Evolutionary conservation across 2,113 vertebrate species (phyloP), one percentile per base, ranked within the genome.

Genomic region (Ophiodon elongatus): DNA sequence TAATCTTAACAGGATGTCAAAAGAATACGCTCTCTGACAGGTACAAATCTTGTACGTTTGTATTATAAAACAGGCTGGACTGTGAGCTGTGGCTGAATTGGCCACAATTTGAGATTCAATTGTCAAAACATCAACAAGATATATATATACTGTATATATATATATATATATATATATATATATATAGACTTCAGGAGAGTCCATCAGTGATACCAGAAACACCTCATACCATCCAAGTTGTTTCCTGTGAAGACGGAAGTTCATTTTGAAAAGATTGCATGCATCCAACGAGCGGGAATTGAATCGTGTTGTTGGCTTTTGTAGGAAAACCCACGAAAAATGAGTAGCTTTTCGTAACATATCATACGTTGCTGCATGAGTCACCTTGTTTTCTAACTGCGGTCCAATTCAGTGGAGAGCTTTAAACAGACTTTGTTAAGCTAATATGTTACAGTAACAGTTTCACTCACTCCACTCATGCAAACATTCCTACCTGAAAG

Each of bases 21-120:
- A 74, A 57, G 33, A 59, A 79, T 41, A 56, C 25, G 54, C 33
- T 13, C 27, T 74, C 10, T 78, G 84, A 84, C 84, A 84, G 64
- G n/a, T 70, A 45, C 57, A 69, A 37, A 65, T 77, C 29, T 70
- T 68, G n/a, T 56, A 43, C 31, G 25, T 75, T 63, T 66, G 25
- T 27, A 4, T 31, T 60, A 71, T 67, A 25, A 43, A 73, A 68
- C 65, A 57, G 27, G 31, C 23, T 45, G 67, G 56, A 72, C 74
- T 33, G 54, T 64, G 70, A 78, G 9, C 52, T 67, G 33, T 25
- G 33, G 27, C 73, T 81, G 47, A 68, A 17, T 50, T 13, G 62
- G 21, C 59, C n/a, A 25, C 8, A 13, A 25, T 11, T 56, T 2
- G 33, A 62, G 59, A 62, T 33, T 27, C n/a, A 57, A 57, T 14